phyloP scores from a whole-genome alignment of 2,113 vertebrate species.

The Oryzias melastigma region DNA sequence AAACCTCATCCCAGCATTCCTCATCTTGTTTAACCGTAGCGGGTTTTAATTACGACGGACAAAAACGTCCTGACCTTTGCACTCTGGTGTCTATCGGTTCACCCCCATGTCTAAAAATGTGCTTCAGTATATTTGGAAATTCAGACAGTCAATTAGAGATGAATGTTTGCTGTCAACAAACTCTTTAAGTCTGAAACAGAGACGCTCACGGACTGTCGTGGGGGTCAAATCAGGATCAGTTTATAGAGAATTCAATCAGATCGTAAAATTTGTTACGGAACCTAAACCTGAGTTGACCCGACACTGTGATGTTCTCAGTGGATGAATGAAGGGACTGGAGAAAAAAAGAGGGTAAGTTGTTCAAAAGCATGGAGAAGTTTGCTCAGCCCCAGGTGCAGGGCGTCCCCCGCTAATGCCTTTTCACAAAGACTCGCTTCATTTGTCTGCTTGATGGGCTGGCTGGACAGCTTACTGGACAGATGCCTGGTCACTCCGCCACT shows the following conservation, averaged over 20 bases:
- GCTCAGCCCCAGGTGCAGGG: conserved; percentile 63
- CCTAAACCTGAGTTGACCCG: no score
- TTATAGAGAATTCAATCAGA: no score
- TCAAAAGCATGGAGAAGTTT: conserved; percentile 62
- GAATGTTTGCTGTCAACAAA: conserved; percentile 35
- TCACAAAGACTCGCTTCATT: conserved; percentile 64
- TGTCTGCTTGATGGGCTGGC: conserved; percentile 65
- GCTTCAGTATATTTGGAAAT: conserved; percentile 46
- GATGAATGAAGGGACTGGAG: conserved; percentile 45
- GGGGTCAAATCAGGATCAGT: no score
- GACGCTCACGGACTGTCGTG: no score
- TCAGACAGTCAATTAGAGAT: conserved; percentile 22
- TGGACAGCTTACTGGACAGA: conserved; percentile 54
- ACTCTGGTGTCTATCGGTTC: conserved; percentile 36
- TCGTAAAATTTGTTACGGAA: no score
- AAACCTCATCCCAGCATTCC: conserved; percentile 34
- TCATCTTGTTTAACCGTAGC: conserved; percentile 31
- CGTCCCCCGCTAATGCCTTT: conserved; percentile 61
- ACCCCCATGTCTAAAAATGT: conserved; percentile 35
- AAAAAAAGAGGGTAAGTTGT: conserved; percentile 39
- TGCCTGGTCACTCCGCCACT: conserved; percentile 57
- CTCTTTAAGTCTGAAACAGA: not conserved
- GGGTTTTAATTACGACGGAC: conserved; percentile 48
- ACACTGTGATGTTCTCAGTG: conserved; percentile 34
- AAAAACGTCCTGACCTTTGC: conserved; percentile 55